These are phyloP conservation scores for Entomobrya multifasciata DNA, from an alignment of 2,888 invertebrate genomes.

Conservation along the genomic window DNA sequence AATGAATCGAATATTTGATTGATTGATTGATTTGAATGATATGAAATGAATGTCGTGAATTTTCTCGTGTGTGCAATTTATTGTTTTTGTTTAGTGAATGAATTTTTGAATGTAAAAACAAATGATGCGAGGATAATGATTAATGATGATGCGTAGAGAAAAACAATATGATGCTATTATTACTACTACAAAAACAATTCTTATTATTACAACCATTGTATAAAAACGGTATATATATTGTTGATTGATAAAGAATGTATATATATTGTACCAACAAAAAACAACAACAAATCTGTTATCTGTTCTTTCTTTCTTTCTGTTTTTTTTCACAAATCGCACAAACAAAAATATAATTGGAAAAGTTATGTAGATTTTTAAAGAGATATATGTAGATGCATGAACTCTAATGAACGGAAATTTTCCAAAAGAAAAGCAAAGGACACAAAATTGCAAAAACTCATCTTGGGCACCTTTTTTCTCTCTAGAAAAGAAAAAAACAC, in stretches of 20 bases:
- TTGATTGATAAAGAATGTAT: constrained; percentile 65
- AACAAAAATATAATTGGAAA: neutral
- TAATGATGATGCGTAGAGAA: constrained; percentile 49
- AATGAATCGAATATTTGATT: constrained; percentile 20
- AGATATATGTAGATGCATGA: too few species aligned
- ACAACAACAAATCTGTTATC: neutral
- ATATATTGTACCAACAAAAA: constrained; percentile 37
- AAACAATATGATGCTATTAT: constrained; percentile 45
- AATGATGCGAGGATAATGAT: constrained; percentile 1
- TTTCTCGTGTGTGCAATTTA: too few species aligned
- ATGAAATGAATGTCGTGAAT: constrained; percentile 20
- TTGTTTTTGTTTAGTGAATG: constrained; percentile 47
- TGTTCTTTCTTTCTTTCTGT: neutral
- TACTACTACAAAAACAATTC: neutral
- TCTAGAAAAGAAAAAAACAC: neutral
- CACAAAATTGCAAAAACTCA: too few species aligned
- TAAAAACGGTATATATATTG: constrained; percentile 61
- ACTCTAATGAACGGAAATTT: too few species aligned
- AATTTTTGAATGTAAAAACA: constrained; percentile 14
- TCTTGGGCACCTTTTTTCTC: constrained; percentile 25
- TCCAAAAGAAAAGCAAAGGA: too few species aligned
- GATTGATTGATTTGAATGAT: constrained; percentile 5
- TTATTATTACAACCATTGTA: constrained; percentile 49
- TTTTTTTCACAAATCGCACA: neutral
- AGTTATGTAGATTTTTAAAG: too few species aligned